These are phyloP conservation scores for Apis dorsata DNA, from an alignment of 1,140 invertebrate genomes.

Conservation along the genomic window DNA sequence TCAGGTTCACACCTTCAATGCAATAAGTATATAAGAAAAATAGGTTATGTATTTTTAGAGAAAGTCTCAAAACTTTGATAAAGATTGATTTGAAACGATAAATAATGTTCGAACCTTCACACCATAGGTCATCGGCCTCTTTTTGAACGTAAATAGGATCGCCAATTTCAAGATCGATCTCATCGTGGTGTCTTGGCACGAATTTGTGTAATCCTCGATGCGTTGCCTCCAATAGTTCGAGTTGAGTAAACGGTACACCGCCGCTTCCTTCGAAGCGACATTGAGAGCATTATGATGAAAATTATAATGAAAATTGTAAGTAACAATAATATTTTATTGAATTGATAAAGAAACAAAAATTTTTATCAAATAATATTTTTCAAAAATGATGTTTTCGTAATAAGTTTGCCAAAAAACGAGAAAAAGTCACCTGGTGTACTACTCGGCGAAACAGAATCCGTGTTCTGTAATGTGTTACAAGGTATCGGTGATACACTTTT, in stretches of 20 bases:
- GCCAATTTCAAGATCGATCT: conserved; percentile 97
- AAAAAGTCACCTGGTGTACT: conserved; percentile 73
- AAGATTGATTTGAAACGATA: not conserved
- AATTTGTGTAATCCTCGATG: conserved; percentile 98
- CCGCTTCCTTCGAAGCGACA: conserved; percentile 78
- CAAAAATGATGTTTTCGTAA: not conserved
- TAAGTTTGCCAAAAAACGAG: no score
- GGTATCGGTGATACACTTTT: conserved; percentile 89
- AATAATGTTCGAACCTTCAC: conserved; percentile 86
- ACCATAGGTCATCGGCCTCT: conserved; percentile 98
- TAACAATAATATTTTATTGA: no score
- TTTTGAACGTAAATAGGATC: conserved; percentile 98
- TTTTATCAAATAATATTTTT: no score
- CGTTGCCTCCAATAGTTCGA: conserved; percentile 95
- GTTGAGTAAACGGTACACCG: conserved; percentile 87
- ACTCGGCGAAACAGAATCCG: conserved; percentile 74
- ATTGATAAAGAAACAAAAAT: not conserved
- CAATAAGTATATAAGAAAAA: not conserved
- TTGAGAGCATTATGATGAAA: not conserved
- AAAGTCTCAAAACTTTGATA: no score
- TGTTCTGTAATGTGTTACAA: conserved; percentile 74
- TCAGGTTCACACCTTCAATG: conserved; percentile 91
- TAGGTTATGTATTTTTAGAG: not conserved
- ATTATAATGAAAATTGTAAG: not conserved
- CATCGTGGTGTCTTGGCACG: conserved; percentile 95